Evolutionary conservation across 2,888 invertebrate genomes (phyloP).

Genomic region (Morpho helenor): DNA sequence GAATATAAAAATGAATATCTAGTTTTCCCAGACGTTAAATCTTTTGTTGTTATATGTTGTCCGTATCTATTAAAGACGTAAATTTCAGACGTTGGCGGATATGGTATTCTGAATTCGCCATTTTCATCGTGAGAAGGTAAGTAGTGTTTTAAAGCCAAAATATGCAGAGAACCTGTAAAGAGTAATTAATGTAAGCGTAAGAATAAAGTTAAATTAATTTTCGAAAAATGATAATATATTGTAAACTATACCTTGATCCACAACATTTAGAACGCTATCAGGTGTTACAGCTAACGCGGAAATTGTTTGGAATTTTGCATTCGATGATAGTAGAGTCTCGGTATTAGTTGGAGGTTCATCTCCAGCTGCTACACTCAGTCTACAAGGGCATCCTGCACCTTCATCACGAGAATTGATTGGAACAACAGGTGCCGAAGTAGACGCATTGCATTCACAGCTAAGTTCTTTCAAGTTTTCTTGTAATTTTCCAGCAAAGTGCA

Average conservation of each 20-base stretch:
- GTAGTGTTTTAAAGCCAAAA: conserved; percentile 91
- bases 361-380: conserved; percentile 74
- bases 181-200: neutral
- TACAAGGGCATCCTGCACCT: conserved; percentile 69
- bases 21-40: conserved; percentile 95
- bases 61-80: conserved; percentile 97
- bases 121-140: conserved; percentile 92
- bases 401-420: conserved; percentile 59
- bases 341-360: conserved; percentile 87
- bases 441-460: conserved; percentile 80
- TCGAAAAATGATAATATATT: neutral
- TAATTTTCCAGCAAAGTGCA: conserved; percentile 94
- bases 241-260: conserved; percentile 88
- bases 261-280: conserved; percentile 96
- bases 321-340: conserved; percentile 92
- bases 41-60: conserved; percentile 96
- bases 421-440: conserved; percentile 75
- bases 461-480: conserved; percentile 80
- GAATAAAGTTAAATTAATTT: too few relatives aligned
- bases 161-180: conserved; percentile 85
- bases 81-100: conserved; percentile 95
- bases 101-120: conserved; percentile 95
- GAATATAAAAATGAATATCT: conserved; percentile 98
- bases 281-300: conserved; percentile 96
- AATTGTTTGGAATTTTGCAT: conserved; percentile 92